Evolutionary conservation across 2,113 vertebrate genomes (phyloP), one percentile per base, ranked within the genome.

Genomic region (Nycticorax nycticorax): DNA sequence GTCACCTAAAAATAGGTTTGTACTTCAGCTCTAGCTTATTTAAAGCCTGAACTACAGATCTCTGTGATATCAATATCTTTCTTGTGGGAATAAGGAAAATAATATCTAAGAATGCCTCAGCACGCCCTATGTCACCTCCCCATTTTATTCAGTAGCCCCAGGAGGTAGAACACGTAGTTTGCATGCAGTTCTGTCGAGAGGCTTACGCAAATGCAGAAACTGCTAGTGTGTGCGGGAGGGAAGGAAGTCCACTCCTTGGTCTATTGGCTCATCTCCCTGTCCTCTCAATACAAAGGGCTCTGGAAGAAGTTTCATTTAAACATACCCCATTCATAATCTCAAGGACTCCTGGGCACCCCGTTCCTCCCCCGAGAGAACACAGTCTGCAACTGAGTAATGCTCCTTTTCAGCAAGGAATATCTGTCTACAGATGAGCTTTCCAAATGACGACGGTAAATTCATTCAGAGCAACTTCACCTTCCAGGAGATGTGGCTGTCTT

Each of bases 111-210:
- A 92, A 82, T 39, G 74, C 71, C 74, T 66, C 53, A 69, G 82
- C 62, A 72, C 2, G 5, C 12, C 69, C 48, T 23, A 3, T 13
- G 27, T 18, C 83, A 84, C 22, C 56, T 71, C 68, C 59, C 14
- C 9, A 17, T 50, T 33, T 39, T 45, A 55, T 37, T 57, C 63
- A 64, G 74, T 2, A 39, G 53, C 64, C 28, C 11, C 56, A 60
- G 18, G n/a, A 80, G 67, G 67, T 1, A 66, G 19, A 56, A 52
- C 0, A 0, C 2, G 32, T 5, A 33, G 41, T 3, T 68, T 27
- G 28, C 0, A 1, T 11, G 9, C 32, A 43, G 22, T 84, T 80
- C 64, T 87, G 60, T 39, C 30, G 37, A 18, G 26, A 35, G 30
- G 62, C 23, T 19, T 71, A 10, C 0, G 1, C 52, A 64, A 95